These are phyloP conservation scores for Rhinoptilus africanus DNA, from an alignment of 2,113 vertebrate genomes.

Conservation along the genomic window DNA sequence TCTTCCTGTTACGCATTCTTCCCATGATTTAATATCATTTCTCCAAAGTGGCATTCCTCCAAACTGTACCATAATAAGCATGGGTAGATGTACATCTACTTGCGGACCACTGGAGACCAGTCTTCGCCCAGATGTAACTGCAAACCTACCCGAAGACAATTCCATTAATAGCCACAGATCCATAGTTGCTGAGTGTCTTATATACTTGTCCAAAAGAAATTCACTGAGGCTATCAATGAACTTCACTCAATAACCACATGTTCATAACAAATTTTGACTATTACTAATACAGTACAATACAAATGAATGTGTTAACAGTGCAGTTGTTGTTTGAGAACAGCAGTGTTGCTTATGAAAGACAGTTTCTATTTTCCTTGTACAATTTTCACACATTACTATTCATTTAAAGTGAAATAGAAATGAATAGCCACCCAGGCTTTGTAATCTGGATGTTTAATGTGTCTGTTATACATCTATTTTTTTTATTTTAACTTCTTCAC, in stretches of 20 bases:
- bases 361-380: constrained; percentile 11
- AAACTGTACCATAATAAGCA: background rate
- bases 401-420: constrained; percentile 31
- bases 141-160: background rate
- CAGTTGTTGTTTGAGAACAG: constrained; percentile 12
- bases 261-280: background rate
- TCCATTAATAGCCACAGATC: background rate
- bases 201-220: background rate
- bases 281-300: constrained; percentile 17
- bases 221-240: background rate
- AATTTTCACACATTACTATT: constrained; percentile 40
- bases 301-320: constrained; percentile 14
- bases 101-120: constrained; percentile 32
- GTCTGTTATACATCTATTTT: background rate
- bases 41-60: background rate
- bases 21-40: background rate
- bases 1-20: background rate
- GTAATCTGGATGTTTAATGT: background rate
- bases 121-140: constrained; percentile 10
- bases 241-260: constrained; percentile 10
- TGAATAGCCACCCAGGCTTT: background rate
- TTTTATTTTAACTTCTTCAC: background rate
- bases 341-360: background rate
- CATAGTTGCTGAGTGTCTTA: background rate
- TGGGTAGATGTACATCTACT: background rate